These are phyloP conservation scores for Lochmaea capreae DNA, from an alignment of 2,888 invertebrate genomes.

Conservation along the genomic window DNA sequence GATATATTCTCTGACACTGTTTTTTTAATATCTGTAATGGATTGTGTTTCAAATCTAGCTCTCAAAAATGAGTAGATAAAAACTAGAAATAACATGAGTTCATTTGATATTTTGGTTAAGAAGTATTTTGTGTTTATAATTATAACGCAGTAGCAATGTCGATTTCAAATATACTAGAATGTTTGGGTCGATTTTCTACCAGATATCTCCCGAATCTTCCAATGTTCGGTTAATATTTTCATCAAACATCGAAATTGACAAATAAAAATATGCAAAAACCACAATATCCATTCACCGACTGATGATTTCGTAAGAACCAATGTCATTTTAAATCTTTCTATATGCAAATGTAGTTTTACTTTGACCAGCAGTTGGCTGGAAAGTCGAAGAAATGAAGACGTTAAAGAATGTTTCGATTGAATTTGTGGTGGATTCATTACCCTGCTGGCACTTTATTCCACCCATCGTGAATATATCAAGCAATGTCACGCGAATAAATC, in stretches of 20 bases:
- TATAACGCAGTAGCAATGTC: too few relatives aligned
- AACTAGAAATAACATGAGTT: too few relatives aligned
- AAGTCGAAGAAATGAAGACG: conserved; percentile 50
- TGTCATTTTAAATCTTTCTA: background rate
- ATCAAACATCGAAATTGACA: too few relatives aligned
- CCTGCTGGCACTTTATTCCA: conserved; percentile 43
- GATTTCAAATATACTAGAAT: too few relatives aligned
- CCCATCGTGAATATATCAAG: conserved; percentile 49
- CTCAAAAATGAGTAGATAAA: too few relatives aligned
- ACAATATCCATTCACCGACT: background rate
- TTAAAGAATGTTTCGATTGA: conserved; percentile 47
- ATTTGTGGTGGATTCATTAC: conserved; percentile 35
- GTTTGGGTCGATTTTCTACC: background rate
- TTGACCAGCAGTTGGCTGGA: conserved; percentile 17
- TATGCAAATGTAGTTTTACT: conserved; percentile 19
- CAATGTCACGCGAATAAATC: conserved; percentile 50
- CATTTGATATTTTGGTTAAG: too few relatives aligned
- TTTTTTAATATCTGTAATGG: too few relatives aligned
- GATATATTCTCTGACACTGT: too few relatives aligned
- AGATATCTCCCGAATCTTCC: background rate
- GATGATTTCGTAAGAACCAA: background rate
- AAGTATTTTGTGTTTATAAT: too few relatives aligned
- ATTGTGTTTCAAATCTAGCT: too few relatives aligned
- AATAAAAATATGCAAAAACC: background rate
- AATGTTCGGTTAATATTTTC: too few relatives aligned